Percentiles rank a stretch among this genome's conserved stretches.
Conservation (phyloP, 2,113 vertebrate genomes). For the Oryzias curvinotus region DNA sequence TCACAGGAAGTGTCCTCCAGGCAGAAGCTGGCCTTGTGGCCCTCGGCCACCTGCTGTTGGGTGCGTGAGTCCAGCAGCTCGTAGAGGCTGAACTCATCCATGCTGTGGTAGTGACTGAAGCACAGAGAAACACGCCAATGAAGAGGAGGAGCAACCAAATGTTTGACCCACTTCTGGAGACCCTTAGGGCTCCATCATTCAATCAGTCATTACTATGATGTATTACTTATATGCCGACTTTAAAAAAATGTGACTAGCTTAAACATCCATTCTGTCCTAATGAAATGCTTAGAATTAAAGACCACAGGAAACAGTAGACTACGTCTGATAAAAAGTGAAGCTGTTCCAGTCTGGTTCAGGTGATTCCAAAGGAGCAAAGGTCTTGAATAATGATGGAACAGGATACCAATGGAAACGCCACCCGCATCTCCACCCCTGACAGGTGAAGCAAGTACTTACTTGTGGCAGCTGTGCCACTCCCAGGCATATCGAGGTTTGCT, state of each 20-base stretch:
- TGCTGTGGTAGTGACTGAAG: conserved; percentile 94
- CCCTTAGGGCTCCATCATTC: background rate
- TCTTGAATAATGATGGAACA: too few species aligned
- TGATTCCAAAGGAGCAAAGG: too few species aligned
- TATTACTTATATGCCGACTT: background rate
- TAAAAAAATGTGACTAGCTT: too few species aligned
- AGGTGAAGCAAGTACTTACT: conserved; percentile 77
- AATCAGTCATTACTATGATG: background rate
- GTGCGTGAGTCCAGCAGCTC: conserved; percentile 86
- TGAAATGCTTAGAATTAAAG: too few species aligned
- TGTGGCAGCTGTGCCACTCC: conserved; percentile 99
- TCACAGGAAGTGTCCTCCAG: conserved; percentile 97
- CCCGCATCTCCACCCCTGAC: too few species aligned
- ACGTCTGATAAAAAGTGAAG: too few species aligned
- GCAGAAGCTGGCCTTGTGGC: conserved; percentile 97
- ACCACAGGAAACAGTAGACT: too few species aligned
- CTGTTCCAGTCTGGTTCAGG: too few species aligned
- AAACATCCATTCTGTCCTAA: too few species aligned
- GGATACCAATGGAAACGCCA: too few species aligned
- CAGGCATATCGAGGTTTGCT: conserved; percentile 91
- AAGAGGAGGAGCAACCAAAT: background rate
- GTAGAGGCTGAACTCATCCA: conserved; percentile 97
- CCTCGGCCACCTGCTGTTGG: conserved; percentile 88
- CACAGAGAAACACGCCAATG: background rate
- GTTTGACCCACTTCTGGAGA: background rate